A percentile compares a stretch with the other conserved stretches of the same genome.
These are phyloP conservation scores for Agelastica alni DNA, from an alignment of 2,888 invertebrate species.

Conservation along the genomic window DNA sequence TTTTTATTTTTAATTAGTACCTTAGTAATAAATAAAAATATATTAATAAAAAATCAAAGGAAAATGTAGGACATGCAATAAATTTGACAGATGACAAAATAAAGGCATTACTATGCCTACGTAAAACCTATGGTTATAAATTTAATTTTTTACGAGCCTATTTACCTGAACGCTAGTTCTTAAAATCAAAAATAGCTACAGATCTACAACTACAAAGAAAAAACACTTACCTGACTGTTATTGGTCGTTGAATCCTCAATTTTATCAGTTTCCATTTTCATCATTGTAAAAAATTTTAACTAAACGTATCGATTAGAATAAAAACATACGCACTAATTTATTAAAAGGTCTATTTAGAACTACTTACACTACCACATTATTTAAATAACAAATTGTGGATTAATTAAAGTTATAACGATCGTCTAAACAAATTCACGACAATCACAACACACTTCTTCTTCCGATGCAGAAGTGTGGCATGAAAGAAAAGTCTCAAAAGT, in stretches of 20 bases:
- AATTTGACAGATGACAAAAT: slow-evolving; percentile 39
- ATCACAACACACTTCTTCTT: slow-evolving; percentile 32
- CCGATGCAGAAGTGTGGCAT: slow-evolving; percentile 34
- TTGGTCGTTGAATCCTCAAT: slow-evolving; percentile 75
- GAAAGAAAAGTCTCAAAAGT: slow-evolving; percentile 30
- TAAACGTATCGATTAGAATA: slow-evolving; percentile 34
- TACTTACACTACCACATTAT: slow-evolving; percentile 33
- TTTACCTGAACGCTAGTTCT: no score
- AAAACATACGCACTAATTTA: slow-evolving; percentile 32
- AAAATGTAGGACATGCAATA: slow-evolving; percentile 32
- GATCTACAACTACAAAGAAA: no score
- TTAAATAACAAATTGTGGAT: slow-evolving; percentile 23
- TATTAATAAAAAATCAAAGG: slow-evolving; percentile 3
- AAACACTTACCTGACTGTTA: slow-evolving; percentile 65
- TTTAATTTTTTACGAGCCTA: background rate
- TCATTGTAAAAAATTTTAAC: slow-evolving; percentile 57
- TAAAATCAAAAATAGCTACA: no score
- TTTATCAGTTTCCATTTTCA: slow-evolving; percentile 92
- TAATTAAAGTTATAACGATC: slow-evolving; percentile 25
- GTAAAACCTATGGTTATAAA: slow-evolving; percentile 20
- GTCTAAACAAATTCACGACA: slow-evolving; percentile 28
- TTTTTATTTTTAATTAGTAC: no score
- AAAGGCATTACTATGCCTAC: slow-evolving; percentile 29
- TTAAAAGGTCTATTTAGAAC: slow-evolving; percentile 16
- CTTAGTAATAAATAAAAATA: background rate